Conservation (phyloP, 2,797 vertebrate genomes). For the Scolopax rusticola region DNA sequence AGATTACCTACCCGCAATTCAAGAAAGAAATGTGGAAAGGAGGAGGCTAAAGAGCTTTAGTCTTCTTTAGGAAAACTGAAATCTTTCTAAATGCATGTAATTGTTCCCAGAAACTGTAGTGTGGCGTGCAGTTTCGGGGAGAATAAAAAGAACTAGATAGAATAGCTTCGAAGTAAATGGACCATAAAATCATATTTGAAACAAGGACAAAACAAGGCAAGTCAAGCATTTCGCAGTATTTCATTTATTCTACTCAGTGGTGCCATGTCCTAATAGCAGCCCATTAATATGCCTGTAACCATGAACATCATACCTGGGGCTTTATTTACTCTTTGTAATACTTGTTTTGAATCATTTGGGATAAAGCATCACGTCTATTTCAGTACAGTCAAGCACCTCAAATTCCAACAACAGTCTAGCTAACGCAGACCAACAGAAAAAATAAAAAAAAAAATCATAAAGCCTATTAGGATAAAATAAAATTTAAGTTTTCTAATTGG, state of each 20-base stretch:
- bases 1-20: neutral
- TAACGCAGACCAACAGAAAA: neutral
- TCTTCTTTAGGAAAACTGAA: neutral
- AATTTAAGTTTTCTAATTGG: neutral
- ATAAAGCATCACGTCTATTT: neutral
- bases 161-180: conserved; percentile 46
- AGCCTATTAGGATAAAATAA: neutral
- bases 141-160: conserved; percentile 4
- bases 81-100: neutral
- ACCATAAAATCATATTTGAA: conserved; percentile 54
- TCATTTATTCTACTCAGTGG: conserved; percentile 36
- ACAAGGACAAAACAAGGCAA: conserved; percentile 54
- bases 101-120: neutral
- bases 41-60: neutral
- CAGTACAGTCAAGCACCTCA: neutral
- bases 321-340: neutral
- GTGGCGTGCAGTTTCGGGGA: neutral
- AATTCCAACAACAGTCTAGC: neutral
- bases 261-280: neutral
- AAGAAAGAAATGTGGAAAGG: neutral
- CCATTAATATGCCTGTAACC: conserved; percentile 38
- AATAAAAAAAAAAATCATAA: neutral
- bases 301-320: neutral
- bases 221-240: conserved; percentile 13
- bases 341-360: neutral